Percentiles rank a stretch among this genome's conserved stretches.
Conservation (phyloP, 2,797 vertebrate genomes). For the Pampus argenteus region DNA sequence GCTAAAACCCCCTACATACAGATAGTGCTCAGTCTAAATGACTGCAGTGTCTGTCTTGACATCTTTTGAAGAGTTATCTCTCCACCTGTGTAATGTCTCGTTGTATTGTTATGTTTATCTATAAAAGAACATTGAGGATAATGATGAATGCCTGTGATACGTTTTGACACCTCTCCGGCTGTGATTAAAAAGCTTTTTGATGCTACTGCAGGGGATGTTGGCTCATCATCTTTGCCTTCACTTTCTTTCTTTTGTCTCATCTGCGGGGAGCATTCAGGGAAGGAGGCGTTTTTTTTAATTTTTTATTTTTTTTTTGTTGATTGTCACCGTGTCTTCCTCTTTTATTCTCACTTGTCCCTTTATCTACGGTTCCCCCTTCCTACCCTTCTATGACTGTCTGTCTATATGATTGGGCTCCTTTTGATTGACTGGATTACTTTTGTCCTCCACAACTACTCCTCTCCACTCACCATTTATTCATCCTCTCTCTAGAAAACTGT, state of each 20-base stretch:
- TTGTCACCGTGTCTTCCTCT: neutral
- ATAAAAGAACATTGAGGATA: slow-evolving; percentile 29
- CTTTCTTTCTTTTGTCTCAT: neutral
- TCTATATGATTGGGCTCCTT: slow-evolving; percentile 15
- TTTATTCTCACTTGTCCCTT: neutral
- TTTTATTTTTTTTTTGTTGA: neutral
- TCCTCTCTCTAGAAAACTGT: neutral
- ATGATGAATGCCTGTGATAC: slow-evolving; percentile 56
- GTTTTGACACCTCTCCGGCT: slow-evolving; percentile 32
- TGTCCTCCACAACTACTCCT: slow-evolving; percentile 1
- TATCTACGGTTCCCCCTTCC: neutral
- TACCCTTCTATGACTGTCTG: neutral
- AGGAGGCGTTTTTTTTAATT: neutral
- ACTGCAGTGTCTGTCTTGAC: slow-evolving; percentile 30
- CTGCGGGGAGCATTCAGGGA: neutral
- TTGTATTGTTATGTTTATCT: slow-evolving; percentile 64
- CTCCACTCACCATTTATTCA: neutral
- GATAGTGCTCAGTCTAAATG: slow-evolving; percentile 41
- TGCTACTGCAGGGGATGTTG: neutral
- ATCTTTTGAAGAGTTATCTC: slow-evolving; percentile 50
- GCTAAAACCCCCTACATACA: slow-evolving; percentile 12
- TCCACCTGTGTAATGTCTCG: slow-evolving; percentile 54
- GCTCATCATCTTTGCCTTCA: slow-evolving; percentile 33
- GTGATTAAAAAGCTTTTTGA: slow-evolving; percentile 57
- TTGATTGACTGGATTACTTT: too few relatives aligned